A percentile compares a stretch with the other conserved stretches of the same genome.
Conservation (phyloP, 2,797 vertebrate genomes). For the Margarornis squamiger region DNA sequence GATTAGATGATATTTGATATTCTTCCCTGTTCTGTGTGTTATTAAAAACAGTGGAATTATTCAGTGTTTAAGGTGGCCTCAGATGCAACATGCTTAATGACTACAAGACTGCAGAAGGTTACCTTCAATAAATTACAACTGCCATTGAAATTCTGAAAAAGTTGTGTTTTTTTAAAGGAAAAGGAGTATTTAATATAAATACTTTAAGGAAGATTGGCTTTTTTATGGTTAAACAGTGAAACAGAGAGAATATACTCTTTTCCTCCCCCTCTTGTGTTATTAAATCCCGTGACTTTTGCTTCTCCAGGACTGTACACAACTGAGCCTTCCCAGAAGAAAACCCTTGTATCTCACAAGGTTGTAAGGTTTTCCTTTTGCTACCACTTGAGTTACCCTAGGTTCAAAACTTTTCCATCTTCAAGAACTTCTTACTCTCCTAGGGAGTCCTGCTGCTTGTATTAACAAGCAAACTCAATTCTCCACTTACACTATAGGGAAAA, state of each 20-base stretch:
- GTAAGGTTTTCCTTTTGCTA: neutral
- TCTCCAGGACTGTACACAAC: neutral
- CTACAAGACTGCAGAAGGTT: neutral
- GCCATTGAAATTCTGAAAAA: neutral
- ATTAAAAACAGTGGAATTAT: neutral
- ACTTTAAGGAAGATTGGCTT: fast-evolving
- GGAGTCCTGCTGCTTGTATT: neutral
- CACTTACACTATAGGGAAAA: neutral
- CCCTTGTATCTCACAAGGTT: neutral
- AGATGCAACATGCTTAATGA: neutral
- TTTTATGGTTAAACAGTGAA: neutral
- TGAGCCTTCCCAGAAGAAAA: neutral
- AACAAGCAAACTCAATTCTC: neutral
- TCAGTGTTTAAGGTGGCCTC: neutral
- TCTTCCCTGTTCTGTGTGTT: neutral
- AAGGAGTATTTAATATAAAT: neutral
- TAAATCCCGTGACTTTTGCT: neutral
- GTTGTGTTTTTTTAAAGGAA: neutral
- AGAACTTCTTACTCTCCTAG: neutral
- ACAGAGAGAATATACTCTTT: neutral
- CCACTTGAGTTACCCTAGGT: neutral
- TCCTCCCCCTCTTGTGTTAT: neutral
- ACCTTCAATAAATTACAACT: neutral
- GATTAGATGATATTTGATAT: neutral
- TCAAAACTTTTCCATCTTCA: neutral